A percentile compares a stretch with the other conserved stretches of the same genome.
These are phyloP conservation scores for Lateolabrax maculatus DNA, from an alignment of 2,797 vertebrate genomes.

Conservation along the genomic window DNA sequence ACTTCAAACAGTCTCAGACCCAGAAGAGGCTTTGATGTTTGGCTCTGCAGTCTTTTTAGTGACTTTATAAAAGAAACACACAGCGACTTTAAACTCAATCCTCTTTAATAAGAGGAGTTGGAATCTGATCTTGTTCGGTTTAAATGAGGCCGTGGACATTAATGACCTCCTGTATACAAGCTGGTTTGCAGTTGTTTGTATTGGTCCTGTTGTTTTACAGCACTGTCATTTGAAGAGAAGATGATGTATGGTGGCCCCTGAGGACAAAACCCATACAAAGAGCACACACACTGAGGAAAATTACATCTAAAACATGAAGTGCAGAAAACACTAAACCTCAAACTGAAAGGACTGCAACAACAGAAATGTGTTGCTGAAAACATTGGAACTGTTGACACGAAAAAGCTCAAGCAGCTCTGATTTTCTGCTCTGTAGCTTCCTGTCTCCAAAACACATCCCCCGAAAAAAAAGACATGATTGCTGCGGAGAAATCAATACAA, in stretches of 20 bases:
- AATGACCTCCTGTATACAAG: neutral
- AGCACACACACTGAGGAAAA: neutral
- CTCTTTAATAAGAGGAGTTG: neutral
- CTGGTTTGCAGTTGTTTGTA: neutral
- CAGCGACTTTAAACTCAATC: neutral
- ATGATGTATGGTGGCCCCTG: too few species aligned
- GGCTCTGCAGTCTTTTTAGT: neutral
- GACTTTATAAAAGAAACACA: neutral
- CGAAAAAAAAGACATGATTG: neutral
- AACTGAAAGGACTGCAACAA: too few species aligned
- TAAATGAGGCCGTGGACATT: neutral
- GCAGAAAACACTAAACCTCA: neutral
- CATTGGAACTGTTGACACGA: neutral
- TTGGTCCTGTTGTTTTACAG: neutral
- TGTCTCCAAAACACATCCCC: neutral
- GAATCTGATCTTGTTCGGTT: neutral
- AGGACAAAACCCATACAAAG: too few species aligned
- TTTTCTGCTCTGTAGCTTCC: slow-evolving; percentile 5
- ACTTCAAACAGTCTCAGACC: slow-evolving; percentile 9
- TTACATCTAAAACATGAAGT: neutral
- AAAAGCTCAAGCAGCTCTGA: neutral
- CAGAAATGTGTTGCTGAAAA: neutral
- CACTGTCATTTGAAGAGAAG: neutral
- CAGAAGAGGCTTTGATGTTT: slow-evolving; percentile 22
- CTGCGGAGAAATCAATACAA: slow-evolving; percentile 24